A percentile compares a stretch with the other conserved stretches of the same genome.
Conservation (phyloP, 2,888 invertebrate genomes). For the Scaptomyza polygonia region DNA sequence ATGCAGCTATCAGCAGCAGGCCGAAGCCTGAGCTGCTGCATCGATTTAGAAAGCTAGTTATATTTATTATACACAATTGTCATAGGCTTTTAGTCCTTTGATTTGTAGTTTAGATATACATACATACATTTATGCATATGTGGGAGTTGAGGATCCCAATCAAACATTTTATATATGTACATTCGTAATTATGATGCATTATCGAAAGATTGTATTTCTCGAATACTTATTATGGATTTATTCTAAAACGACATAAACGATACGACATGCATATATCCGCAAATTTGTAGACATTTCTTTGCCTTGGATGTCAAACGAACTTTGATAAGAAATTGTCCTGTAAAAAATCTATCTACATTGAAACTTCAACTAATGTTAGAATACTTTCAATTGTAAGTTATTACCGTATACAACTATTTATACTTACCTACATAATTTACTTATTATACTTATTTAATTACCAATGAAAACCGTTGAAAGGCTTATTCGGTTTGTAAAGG, state of each 20-base stretch:
- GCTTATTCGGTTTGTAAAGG: conserved; percentile 47
- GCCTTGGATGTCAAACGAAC: conserved; percentile 71
- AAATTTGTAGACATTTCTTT: conserved; percentile 40
- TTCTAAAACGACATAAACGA: conserved; percentile 37
- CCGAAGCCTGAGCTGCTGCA: conserved; percentile 46
- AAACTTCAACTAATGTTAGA: conserved; percentile 62
- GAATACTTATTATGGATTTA: conserved; percentile 28
- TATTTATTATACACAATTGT: conserved; percentile 63
- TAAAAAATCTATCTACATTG: conserved; percentile 54
- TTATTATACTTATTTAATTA: conserved; percentile 31
- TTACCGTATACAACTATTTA: conserved; percentile 48
- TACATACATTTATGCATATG: background rate
- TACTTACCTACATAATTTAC: conserved; percentile 37
- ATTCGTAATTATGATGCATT: conserved; percentile 9
- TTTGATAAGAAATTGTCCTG: conserved; percentile 54
- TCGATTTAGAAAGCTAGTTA: conserved; percentile 31
- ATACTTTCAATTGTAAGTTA: conserved; percentile 37
- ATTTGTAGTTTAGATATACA: conserved; percentile 30
- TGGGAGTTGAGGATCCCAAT: conserved; percentile 8
- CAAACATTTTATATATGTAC: conserved; percentile 24
- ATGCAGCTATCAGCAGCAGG: conserved; percentile 77
- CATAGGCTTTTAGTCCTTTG: conserved; percentile 62
- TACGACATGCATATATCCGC: conserved; percentile 31
- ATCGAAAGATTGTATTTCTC: conserved; percentile 17
- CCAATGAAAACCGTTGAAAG: conserved; percentile 31